phyloP scores from a whole-genome alignment of 2,888 invertebrate species.

The Phrixothrix hirtus region DNA sequence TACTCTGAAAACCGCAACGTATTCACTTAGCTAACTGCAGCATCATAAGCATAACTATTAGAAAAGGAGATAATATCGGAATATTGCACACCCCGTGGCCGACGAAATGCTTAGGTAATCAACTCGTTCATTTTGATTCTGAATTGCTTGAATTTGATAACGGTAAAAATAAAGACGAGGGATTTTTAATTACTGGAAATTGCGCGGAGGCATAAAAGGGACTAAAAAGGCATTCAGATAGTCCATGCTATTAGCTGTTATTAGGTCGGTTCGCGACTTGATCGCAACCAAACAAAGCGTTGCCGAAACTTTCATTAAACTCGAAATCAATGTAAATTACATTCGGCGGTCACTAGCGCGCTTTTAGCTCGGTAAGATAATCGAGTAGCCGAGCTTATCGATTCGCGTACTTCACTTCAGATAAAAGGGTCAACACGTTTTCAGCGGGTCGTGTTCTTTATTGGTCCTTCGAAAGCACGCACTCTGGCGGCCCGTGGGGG shows the following conservation, averaged over 20 bases:
- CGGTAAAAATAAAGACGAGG: conserved; percentile 12
- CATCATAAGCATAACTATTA: conserved; percentile 15
- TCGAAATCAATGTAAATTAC: conserved; percentile 53
- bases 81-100: conserved; percentile 15
- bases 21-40: conserved; percentile 7
- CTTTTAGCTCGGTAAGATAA: conserved; percentile 49
- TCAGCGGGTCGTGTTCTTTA: conserved; percentile 38
- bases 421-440: conserved; percentile 45
- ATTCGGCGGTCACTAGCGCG: conserved; percentile 49
- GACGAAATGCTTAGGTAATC: conserved; percentile 15
- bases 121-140: conserved; percentile 16
- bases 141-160: conserved; percentile 8
- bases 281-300: conserved; percentile 44
- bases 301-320: conserved; percentile 52
- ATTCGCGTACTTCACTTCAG: conserved; percentile 37
- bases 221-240: conserved; percentile 26
- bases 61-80: conserved; percentile 4
- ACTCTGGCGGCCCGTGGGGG: conserved; percentile 25
- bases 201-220: conserved; percentile 28
- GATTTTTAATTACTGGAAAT: conserved; percentile 35
- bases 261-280: conserved; percentile 32
- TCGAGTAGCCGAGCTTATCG: conserved; percentile 44
- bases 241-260: conserved; percentile 35
- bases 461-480: conserved; percentile 35
- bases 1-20: conserved; percentile 6